Base-by-base conservation (phyloP, 1,140 invertebrate genomes). In the Maconellicoccus hirsutus region DNA sequence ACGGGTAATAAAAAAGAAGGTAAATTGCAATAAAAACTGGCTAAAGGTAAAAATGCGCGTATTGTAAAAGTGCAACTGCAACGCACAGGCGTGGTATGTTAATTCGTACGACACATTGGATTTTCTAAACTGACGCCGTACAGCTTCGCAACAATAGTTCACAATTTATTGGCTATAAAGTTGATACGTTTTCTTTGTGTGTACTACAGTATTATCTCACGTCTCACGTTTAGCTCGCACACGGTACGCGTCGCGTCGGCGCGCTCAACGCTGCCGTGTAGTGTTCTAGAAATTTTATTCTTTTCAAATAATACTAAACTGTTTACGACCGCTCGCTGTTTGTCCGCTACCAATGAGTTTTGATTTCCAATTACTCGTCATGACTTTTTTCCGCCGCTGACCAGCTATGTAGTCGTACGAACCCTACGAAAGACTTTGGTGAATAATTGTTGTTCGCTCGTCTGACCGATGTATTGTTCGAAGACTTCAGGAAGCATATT, bases 141-240 rank as follows among this genome's bases (percentile, higher is more conserved):
- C 4, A 66, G 61, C 16, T 66, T 16, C 16, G 61, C 42, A 66
- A 66, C 61, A 66, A 66, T 66, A 66, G 61, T 66, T 66, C 61
- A 66, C 61, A 66, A 66, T 66, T 66, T 66, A 66, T 66, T 66
- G 61, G 25, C 61, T 23, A 66, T 66, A 66, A 66, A 66, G 61
- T 66, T 66, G 61, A 66, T 66, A 66, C 19, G 61, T 66, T 66
- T 66, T 66, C 61, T 26, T 66, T 66, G 21, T 23, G 16, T 59
- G 21, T 26, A 23, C 10, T 1, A 23, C 25, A 22, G 61, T 16
- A 66, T 66, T 66, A 66, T 66, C 61, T 66, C 61, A 66, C 61
- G 61, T 66, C 25, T 16, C 22, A 25, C 61, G 22, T n/a, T n/a
- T n/a, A n/a, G n/a, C n/a, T n/a, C n/a, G n/a, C n/a, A n/a, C n/a